phyloP scores from a whole-genome alignment of 2,797 vertebrate species.

The Lutjanus argentimaculatus region DNA sequence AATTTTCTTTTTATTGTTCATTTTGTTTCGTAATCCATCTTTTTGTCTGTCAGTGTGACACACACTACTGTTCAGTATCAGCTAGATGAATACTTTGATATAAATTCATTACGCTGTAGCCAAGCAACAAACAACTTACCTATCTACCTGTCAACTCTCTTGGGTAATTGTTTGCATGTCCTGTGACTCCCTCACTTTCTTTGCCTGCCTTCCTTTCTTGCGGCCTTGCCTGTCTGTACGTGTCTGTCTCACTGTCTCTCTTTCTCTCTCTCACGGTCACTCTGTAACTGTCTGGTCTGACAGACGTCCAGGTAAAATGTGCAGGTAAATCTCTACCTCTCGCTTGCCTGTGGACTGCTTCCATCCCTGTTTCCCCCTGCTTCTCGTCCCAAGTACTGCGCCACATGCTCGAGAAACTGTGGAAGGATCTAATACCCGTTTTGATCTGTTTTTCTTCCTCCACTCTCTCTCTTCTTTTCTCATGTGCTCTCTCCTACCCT shows the following conservation, averaged over 20 bases:
- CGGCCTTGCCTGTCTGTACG: conserved; percentile 87
- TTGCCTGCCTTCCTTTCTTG: conserved; percentile 87
- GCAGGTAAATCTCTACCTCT: conserved; percentile 90
- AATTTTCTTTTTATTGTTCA: conserved; percentile 5
- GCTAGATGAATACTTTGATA: conserved; percentile 48
- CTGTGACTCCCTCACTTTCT: conserved; percentile 84
- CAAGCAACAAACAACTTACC: conserved; percentile 57
- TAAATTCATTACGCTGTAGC: conserved; percentile 34
- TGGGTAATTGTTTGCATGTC: conserved; percentile 82
- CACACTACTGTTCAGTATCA: conserved; percentile 37
- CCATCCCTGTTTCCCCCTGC: conserved; percentile 82
- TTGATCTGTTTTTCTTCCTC: conserved; percentile 61
- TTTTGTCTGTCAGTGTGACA: conserved; percentile 42
- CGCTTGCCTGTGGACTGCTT: conserved; percentile 90
- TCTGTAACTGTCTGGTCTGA: conserved; percentile 90
- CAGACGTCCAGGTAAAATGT: conserved; percentile 91
- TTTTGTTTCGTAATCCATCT: conserved; percentile 18
- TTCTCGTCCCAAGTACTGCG: conserved; percentile 82
- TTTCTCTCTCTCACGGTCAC: conserved; percentile 90
- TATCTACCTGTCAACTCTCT: conserved; percentile 61
- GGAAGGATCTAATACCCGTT: conserved; percentile 73
- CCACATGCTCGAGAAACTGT: conserved; percentile 57
- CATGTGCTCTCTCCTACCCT: conserved; percentile 1
- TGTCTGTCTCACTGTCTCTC: conserved; percentile 92
- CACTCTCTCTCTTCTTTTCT: conserved; percentile 20